Evolutionary conservation across 2,113 vertebrate species (phyloP), one percentile per base, ranked within the genome.

Genomic region (Scophthalmus maximus): DNA sequence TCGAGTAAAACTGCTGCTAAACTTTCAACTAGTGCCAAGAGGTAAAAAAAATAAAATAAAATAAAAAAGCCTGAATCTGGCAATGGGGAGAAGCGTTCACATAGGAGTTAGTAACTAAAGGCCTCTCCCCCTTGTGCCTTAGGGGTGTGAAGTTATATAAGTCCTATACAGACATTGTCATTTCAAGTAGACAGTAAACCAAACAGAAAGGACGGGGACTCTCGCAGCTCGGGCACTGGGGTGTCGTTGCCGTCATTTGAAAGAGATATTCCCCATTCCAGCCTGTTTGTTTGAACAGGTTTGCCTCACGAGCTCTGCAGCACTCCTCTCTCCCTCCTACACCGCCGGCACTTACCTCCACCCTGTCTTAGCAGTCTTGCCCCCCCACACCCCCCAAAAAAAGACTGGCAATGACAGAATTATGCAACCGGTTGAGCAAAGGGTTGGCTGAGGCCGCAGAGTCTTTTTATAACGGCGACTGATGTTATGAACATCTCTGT

Each of bases 1-100:
- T 98, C 97, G 62, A 98, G 96, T 89, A 99, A 98, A 94, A 99
- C 97, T 2, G 97, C 97, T 46, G 97, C 98, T 88, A 99, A 99
- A 89, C 92, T 99, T 87, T 99, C 98, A 78, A 99, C 98, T 76
- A 99, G 98, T 92, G 97, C 97, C 93, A 99, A 99, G 95, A 96
- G 98, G 98, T 98, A 82, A 84, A 70, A 23, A n/a, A 23, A 4
- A n/a, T 4, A 27, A 17, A 4, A n/a, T 4, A 27, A 17, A 30
- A 40, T 8, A 34, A 0, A 27, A 15, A 67, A 15, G 17, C 15
- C 11, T 30, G 30, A 50, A 46, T 75, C 5, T 61, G 62, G 22
- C 60, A 77, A 29, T 44, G 44, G 42, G 17, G 60, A 66, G 29
- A 11, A 4, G 44, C 56, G 27, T 73, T 73, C 56, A 80, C 52